phyloP scores from a whole-genome alignment of 2,888 invertebrate species.

The Lottia gigantea region DNA sequence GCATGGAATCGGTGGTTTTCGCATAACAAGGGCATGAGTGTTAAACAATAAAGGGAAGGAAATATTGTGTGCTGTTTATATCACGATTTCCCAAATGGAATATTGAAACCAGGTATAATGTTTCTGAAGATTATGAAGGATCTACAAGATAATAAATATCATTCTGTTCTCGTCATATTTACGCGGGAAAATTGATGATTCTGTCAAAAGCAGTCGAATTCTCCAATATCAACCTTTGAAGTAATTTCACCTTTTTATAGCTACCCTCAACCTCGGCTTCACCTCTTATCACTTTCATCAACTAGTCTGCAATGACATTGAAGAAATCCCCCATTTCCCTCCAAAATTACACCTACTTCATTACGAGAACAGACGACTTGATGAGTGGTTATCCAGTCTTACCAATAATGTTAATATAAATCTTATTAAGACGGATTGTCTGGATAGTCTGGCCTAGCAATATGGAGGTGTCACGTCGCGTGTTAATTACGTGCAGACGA shows the following conservation, averaged over 20 bases:
- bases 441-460: not conserved
- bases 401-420: not conserved
- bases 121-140: no score
- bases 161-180: slow-evolving; percentile 3
- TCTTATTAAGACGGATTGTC: not conserved
- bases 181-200: not conserved
- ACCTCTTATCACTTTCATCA: not conserved
- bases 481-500: slow-evolving; percentile 9
- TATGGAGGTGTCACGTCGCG: slow-evolving; percentile 7
- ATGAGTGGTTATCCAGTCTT: not conserved
- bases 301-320: not conserved
- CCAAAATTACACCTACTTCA: slow-evolving; percentile 5
- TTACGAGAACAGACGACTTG: not conserved
- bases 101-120: no score
- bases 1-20: no score
- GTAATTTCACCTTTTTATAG: no score
- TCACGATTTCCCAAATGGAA: no score
- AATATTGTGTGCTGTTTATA: no score
- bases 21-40: no score
- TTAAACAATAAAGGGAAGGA: no score
- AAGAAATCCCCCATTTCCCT: not conserved
- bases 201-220: no score
- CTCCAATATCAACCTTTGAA: no score
- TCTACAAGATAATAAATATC: no score
- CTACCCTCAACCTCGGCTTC: not conserved